A percentile compares a stretch with the other conserved stretches of the same genome.
Evolutionary conservation across 2,113 vertebrate species (phyloP).

Genomic region (Eubucco bourcierii): DNA sequence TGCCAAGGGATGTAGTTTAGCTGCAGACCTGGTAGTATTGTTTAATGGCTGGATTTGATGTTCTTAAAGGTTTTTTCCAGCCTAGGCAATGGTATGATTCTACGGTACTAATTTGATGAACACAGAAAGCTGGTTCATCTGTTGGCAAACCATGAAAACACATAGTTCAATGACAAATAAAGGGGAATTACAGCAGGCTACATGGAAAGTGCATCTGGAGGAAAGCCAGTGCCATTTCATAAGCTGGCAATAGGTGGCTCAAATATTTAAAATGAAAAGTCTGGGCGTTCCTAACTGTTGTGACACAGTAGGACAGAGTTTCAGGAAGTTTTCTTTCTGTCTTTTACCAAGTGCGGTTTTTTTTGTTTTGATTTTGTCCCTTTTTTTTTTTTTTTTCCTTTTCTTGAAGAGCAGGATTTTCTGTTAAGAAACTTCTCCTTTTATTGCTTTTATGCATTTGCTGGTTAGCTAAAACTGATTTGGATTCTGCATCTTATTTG

Average conservation of each 20-base stretch:
- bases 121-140: background rate
- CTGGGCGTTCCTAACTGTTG: background rate
- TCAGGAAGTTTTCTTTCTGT: constrained; percentile 13
- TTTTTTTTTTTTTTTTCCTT: too few species aligned
- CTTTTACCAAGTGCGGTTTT: background rate
- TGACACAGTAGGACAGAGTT: background rate
- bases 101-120: background rate
- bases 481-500: background rate
- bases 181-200: background rate
- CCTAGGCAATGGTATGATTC: too few species aligned
- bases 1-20: too few species aligned
- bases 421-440: constrained; percentile 29
- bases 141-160: background rate
- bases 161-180: background rate
- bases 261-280: background rate
- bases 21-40: too few species aligned
- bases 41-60: too few species aligned
- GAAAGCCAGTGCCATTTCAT: background rate
- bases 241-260: constrained; percentile 31
- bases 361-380: background rate
- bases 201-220: background rate
- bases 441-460: background rate
- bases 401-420: background rate
- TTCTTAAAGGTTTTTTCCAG: too few species aligned
- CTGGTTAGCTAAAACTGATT: background rate